phyloP scores from a whole-genome alignment of 2,888 invertebrate genomes.

The Drosophila birchii region DNA sequence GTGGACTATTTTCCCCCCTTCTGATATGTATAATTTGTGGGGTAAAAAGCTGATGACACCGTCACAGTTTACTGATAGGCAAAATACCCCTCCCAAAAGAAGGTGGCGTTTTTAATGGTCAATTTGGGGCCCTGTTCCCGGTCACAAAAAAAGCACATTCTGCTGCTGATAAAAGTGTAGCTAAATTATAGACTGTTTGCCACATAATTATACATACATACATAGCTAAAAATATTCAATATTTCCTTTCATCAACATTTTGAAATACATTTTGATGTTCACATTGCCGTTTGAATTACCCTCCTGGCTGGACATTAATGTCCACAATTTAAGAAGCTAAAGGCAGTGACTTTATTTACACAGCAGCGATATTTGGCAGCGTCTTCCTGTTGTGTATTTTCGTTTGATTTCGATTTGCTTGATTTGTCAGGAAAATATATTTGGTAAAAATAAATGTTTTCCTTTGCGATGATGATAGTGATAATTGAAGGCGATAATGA shows the following conservation, averaged over 20 bases:
- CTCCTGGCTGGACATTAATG: neutral
- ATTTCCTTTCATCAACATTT: neutral
- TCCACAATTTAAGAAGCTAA: conserved; percentile 16
- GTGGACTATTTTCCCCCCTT: neutral
- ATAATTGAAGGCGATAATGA: conserved; percentile 40
- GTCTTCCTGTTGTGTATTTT: conserved; percentile 38
- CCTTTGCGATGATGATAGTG: conserved; percentile 34
- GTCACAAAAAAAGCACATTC: neutral
- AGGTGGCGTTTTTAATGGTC: conserved; percentile 9
- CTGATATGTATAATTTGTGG: conserved; percentile 14
- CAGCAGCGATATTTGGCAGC: neutral
- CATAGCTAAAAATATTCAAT: neutral
- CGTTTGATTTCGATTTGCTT: conserved; percentile 66
- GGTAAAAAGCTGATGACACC: conserved; percentile 18
- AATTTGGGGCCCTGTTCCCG: conserved; percentile 8
- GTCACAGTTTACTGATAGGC: neutral
- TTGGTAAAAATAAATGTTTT: conserved; percentile 35
- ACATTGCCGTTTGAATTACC: neutral
- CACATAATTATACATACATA: conserved; percentile 2
- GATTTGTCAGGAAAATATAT: conserved; percentile 52
- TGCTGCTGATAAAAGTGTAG: conserved; percentile 5
- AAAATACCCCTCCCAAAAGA: neutral
- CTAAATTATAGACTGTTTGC: conserved; percentile 8
- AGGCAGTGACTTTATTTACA: conserved; percentile 5
- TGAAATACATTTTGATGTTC: neutral